phyloP scores from a whole-genome alignment of 1,140 invertebrate species.

The Neoseiulus cucumeris region DNA sequence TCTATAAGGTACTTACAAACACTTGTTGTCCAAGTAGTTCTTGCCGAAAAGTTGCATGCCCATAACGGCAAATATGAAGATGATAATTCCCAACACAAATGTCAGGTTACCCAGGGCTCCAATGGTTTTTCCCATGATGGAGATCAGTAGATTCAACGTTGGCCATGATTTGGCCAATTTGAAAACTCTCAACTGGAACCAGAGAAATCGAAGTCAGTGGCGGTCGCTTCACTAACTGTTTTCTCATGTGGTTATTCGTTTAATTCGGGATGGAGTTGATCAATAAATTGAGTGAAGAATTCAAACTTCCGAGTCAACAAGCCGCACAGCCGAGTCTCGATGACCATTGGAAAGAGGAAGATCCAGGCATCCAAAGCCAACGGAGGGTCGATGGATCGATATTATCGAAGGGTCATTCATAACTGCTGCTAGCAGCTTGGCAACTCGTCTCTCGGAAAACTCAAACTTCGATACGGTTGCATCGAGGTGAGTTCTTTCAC shows the following conservation, averaged over 20 bases:
- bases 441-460: no score
- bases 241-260: background rate
- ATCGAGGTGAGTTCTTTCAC: no score
- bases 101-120: constrained; percentile 93
- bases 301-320: no score
- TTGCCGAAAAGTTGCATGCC: constrained; percentile 94
- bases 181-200: constrained; percentile 81
- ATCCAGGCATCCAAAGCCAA: background rate
- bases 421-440: background rate
- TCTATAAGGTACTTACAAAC: constrained; percentile 32
- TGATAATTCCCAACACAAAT: constrained; percentile 90
- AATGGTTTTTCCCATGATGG: constrained; percentile 93
- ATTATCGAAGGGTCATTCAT: constrained; percentile 8
- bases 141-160: constrained; percentile 89
- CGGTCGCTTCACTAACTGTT: background rate
- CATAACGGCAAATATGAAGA: constrained; percentile 97
- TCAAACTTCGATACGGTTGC: no score
- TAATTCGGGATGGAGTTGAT: background rate
- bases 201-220: constrained; percentile 16
- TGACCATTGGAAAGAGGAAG: no score
- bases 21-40: constrained; percentile 44
- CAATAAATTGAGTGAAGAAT: no score
- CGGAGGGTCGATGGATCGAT: background rate
- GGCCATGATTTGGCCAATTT: constrained; percentile 98
- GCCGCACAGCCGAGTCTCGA: no score